Base-by-base conservation (phyloP, 2,797 vertebrate species). In the Tenualosa thibaudeaui region DNA sequence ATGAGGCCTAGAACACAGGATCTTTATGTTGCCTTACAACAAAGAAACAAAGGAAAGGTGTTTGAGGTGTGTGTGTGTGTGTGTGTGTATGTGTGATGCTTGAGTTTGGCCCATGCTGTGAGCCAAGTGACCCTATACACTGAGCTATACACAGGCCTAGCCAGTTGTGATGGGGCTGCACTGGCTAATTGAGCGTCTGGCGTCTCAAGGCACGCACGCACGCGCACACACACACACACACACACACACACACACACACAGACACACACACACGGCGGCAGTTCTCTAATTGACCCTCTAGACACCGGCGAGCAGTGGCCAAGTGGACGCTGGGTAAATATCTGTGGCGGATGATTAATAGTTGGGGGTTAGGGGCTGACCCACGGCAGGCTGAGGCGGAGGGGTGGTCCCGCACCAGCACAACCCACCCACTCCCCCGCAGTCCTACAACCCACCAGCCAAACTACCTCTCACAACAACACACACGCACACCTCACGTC, bases 271-370 rank as follows among this genome's bases (percentile, higher is more conserved):
- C 81, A 85, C 81, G 65, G 86, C 50, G 82, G 85, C 84, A 87
- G 86, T 96, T 96, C 96, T 97, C 96, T 99, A 99, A 99, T 99
- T 99, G 98, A 98, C 97, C 98, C 98, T 98, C 97, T 96, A 97
- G 98, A 96, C 97, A 97, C 97, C 95, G 96, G 94, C 94, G 96
- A 94, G 95, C 96, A 97, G 96, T 92, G 97, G 97, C 68, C 98
- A 97, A 97, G 97, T 95, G 97, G 97, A 97, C 96, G 96, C 95
- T 96, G 95, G 93, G 96, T 97, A 98, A 98, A 97, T 98, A 98
- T 98, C 96, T 97, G 96, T 95, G 94, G 92, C 95, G 92, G 94
- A 98, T 99, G 98, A 99, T 99, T 99, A 99, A 99, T 98, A 98
- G 97, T 96, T 93, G 56, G 83, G 84, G 96, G 94, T 96, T 97